Base-by-base conservation (phyloP, 2,888 invertebrate species). In the Pristionchus exspectatus region DNA sequence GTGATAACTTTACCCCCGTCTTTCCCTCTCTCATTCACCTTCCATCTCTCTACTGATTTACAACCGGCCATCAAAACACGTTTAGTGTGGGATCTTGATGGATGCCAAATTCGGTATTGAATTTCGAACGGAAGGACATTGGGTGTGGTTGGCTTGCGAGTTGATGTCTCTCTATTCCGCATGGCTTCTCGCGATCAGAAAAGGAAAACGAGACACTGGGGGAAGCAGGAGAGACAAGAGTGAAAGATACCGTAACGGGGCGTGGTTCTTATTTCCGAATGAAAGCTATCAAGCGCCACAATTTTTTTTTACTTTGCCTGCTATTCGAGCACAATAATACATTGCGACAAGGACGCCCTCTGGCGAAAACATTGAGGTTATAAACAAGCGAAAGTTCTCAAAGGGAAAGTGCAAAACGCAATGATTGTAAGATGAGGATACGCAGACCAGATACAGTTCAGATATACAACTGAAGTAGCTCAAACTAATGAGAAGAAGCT, bases 1-100 rank as follows among this genome's bases (percentile, higher is more conserved):
- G 59, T 59, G 87, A 87, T 88, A 90, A 89, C 90, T 90, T 83
- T 83, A 74, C 89, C 74, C 90, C 85, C 74, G 81, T 87, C 89
- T 90, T 81, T 90, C 89, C 90, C 10, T 87, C 88, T 89, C 84
- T 90, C 90, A 88, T 89, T 66, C 89, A 90, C 90, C 90, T 89
- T 88, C 90, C 88, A 89, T 88, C 88, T 72, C 63, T 72, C 87
- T 38, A 72, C 86, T 66, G 86, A 86, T 86, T 86, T 86, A 69
- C 63, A 84, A 89, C 87, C 69, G 84, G 88, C 74, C 56, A 88
- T 85, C 74, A 88, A 89, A 91, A 89, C 66, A 81, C 89, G 88
- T 83, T 44, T 69, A 77, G 54, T 33, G 50, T 30, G 66, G 54
- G 87, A 74, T 74, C 85, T 86, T 77, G 90, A 85, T 63, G 56